These are phyloP conservation scores for Leptoclinus maculatus DNA, from an alignment of 2,797 vertebrate species.

Conservation along the genomic window DNA sequence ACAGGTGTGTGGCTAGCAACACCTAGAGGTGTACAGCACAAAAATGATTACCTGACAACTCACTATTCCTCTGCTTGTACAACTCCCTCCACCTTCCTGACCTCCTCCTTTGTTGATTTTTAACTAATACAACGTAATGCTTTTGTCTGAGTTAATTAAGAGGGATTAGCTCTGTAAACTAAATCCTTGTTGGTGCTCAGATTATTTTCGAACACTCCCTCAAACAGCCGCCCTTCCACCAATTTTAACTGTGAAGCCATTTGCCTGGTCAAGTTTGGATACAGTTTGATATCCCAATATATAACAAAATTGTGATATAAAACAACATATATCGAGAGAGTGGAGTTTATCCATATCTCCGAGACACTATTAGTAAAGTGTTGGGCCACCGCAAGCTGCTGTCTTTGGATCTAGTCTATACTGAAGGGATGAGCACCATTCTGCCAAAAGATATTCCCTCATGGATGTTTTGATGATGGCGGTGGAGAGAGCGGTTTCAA, in stretches of 20 bases:
- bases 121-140: neutral
- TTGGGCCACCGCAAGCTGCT: neutral
- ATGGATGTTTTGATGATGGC: neutral
- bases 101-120: no score
- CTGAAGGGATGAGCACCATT: neutral
- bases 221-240: neutral
- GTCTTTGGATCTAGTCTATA: neutral
- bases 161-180: neutral
- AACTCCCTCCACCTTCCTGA: no score
- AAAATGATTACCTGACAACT: neutral
- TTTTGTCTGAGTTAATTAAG: neutral
- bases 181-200: neutral
- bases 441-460: neutral
- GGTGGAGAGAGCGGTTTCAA: neutral
- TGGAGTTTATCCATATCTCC: neutral
- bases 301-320: neutral
- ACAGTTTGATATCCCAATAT: neutral
- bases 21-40: neutral
- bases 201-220: neutral
- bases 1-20: neutral
- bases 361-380: neutral
- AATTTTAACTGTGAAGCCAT: neutral
- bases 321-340: neutral
- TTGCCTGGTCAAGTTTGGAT: neutral
- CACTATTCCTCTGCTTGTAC: neutral